phyloP scores from a whole-genome alignment of 2,797 vertebrate genomes.

The Danio jaintianensis region DNA sequence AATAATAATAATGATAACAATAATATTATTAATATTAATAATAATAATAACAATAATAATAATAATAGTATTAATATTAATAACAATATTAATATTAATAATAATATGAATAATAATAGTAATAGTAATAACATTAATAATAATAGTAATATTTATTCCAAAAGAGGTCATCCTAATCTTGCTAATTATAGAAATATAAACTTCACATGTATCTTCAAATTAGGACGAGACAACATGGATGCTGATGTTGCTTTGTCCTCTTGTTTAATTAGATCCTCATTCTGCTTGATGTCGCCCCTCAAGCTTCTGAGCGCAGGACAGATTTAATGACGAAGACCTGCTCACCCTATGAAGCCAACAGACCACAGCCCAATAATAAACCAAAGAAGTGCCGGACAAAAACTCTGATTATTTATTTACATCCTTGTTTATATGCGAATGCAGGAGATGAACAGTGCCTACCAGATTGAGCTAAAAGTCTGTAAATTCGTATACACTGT shows the following conservation, averaged over 20 bases:
- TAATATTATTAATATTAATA: no score
- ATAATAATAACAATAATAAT: no score
- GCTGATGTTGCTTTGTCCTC: slow-evolving; percentile 32
- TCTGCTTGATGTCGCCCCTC: slow-evolving; percentile 46
- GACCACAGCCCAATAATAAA: neutral
- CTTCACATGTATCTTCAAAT: no score
- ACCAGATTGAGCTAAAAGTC: slow-evolving; percentile 1
- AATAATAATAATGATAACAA: no score
- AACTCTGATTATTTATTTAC: slow-evolving; percentile 13
- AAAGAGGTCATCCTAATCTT: no score
- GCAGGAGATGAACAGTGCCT: slow-evolving; percentile 4
- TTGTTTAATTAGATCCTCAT: slow-evolving; percentile 54
- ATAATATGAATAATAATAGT: no score
- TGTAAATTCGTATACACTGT: neutral
- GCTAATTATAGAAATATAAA: no score
- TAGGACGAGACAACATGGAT: slow-evolving; percentile 7
- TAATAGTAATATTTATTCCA: no score
- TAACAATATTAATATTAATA: no score
- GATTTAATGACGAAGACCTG: slow-evolving; percentile 50
- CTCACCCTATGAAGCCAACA: slow-evolving; percentile 8
- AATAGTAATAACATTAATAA: no score
- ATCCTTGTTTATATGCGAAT: slow-evolving; percentile 31
- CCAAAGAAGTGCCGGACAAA: neutral
- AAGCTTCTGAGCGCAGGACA: slow-evolving; percentile 32
- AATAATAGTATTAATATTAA: no score